Conservation (phyloP, 2,797 vertebrate genomes). For the Pangasius mekongensis region DNA sequence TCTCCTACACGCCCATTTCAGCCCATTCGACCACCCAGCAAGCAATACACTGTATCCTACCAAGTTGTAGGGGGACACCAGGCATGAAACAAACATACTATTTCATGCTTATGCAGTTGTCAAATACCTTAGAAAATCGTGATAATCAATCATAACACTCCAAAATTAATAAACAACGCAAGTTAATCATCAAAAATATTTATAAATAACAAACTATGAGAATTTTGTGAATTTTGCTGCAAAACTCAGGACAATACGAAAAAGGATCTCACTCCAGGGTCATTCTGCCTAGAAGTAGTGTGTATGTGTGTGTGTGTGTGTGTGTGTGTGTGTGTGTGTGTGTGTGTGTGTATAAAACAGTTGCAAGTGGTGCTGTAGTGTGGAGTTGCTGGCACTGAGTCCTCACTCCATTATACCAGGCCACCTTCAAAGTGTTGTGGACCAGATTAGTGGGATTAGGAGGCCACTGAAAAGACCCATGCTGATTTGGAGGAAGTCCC, state of each 20-base stretch:
- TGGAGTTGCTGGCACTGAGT: conserved; percentile 59
- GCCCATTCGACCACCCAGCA: conserved; percentile 56
- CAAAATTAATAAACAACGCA: neutral
- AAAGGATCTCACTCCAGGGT: conserved; percentile 3
- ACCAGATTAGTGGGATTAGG: conserved; percentile 96
- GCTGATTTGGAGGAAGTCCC: conserved; percentile 88
- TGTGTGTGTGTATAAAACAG: conserved; percentile 39
- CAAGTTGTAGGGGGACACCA: neutral
- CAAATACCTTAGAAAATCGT: neutral
- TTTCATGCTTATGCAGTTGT: neutral
- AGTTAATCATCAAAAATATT: neutral
- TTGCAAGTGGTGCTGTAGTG: conserved; percentile 44
- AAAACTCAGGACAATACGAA: neutral
- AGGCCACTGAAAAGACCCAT: conserved; percentile 87
- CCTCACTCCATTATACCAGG: conserved; percentile 70
- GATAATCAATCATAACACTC: neutral
- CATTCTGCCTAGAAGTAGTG: neutral
- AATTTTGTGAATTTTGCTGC: too few species aligned
- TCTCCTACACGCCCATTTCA: conserved; percentile 63
- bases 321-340: conserved; percentile 11
- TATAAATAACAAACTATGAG: neutral
- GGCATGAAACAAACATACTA: neutral
- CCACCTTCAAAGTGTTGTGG: conserved; percentile 92
- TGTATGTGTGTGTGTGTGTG: conserved; percentile 15
- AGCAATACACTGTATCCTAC: neutral